A percentile compares a stretch with the other conserved stretches of the same genome.
phyloP scores from a whole-genome alignment of 2,113 vertebrate species.

The Microtus montanus region DNA sequence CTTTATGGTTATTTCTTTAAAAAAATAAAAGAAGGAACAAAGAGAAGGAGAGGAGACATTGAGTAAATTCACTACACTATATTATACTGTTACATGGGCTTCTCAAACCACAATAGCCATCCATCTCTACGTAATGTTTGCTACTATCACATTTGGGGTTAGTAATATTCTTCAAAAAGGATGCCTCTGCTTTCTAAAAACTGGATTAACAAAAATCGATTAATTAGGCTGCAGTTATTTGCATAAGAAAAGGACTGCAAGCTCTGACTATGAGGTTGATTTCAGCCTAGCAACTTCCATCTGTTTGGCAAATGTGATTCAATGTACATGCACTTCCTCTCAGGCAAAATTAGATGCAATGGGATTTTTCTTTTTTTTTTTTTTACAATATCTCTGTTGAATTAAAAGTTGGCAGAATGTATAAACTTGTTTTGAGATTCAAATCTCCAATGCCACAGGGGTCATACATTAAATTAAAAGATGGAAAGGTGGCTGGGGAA shows the following conservation, averaged over 20 bases:
- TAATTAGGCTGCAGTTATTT: neutral
- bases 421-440: slow-evolving; percentile 20
- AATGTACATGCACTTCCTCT: slow-evolving; percentile 34
- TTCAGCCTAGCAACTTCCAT: slow-evolving; percentile 50
- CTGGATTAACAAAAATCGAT: neutral
- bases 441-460: neutral
- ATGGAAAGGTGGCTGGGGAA: neutral
- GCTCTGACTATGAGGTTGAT: slow-evolving; percentile 16
- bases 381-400: neutral
- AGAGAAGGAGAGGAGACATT: neutral
- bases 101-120: too few relatives aligned
- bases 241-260: neutral
- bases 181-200: neutral
- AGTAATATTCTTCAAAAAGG: neutral
- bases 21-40: neutral
- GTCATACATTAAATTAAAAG: neutral
- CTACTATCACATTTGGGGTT: neutral
- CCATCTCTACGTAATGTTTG: neutral
- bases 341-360: neutral
- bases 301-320: slow-evolving; percentile 42
- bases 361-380: slow-evolving; percentile 26
- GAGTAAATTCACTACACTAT: neutral
- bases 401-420: slow-evolving; percentile 53
- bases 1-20: neutral
- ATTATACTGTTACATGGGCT: neutral